phyloP scores from a whole-genome alignment of 2,113 vertebrate genomes.

The Noturus placidus region DNA sequence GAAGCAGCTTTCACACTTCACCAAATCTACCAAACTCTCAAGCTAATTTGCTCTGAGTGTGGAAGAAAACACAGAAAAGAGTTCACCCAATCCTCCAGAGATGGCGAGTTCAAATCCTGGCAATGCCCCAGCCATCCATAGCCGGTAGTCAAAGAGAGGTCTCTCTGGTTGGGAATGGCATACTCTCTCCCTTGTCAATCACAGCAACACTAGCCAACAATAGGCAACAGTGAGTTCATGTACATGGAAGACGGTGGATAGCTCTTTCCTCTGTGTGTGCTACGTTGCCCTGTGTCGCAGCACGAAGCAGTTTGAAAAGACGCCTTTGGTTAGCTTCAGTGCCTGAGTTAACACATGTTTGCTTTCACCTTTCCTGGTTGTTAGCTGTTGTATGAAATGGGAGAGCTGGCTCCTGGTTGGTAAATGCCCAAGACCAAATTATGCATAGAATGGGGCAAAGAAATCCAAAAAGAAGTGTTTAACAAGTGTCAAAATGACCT shows the following conservation, averaged over 20 bases:
- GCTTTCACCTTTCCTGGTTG: not conserved
- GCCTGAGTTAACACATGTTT: not conserved
- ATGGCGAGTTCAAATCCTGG: not conserved
- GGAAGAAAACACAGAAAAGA: not conserved
- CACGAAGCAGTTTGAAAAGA: not conserved
- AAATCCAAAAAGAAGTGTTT: not conserved
- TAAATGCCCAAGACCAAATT: not conserved
- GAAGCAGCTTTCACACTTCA: not conserved
- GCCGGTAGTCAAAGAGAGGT: not conserved
- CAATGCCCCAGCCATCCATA: not conserved
- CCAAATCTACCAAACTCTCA: not conserved
- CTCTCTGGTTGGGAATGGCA: not conserved
- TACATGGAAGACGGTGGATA: not conserved
- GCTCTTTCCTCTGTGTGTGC: not conserved
- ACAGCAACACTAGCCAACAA: not conserved
- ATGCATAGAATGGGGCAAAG: not conserved
- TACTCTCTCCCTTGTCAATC: not conserved
- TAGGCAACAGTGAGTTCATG: not conserved
- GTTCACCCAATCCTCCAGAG: not conserved
- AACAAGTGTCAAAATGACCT: not conserved
- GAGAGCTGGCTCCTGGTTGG: not conserved
- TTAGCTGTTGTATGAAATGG: not conserved
- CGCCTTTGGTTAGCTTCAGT: not conserved
- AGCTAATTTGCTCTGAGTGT: not conserved
- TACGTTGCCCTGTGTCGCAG: not conserved